A percentile compares a stretch with the other conserved stretches of the same genome.
phyloP scores from a whole-genome alignment of 2,888 invertebrate species.

The Agonopterix heracliana region DNA sequence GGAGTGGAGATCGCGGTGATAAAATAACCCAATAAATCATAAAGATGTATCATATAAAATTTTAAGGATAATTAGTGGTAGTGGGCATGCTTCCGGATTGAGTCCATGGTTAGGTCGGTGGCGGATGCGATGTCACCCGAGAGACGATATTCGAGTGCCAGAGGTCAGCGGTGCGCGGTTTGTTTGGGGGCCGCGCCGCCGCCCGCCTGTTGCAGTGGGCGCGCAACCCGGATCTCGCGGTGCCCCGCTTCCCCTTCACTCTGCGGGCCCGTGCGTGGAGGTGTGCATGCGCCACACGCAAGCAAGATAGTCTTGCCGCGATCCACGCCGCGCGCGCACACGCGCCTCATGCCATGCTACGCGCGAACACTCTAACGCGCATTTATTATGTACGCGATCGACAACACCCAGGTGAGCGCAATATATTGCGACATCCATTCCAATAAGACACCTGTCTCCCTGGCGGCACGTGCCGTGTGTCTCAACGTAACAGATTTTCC shows the following conservation, averaged over 20 bases:
- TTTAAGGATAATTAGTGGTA: too few species aligned
- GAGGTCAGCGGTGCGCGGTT: constrained; percentile 50
- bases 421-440: constrained; percentile 31
- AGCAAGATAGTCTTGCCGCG: constrained; percentile 55
- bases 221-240: constrained; percentile 70
- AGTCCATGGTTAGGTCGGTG: constrained; percentile 4
- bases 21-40: too few species aligned
- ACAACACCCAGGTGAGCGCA: constrained; percentile 68
- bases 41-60: too few species aligned
- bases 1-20: too few species aligned
- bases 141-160: constrained; percentile 41
- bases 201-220: constrained; percentile 65
- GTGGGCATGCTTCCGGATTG: constrained; percentile 4
- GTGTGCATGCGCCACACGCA: constrained; percentile 29
- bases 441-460: constrained; percentile 25
- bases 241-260: constrained; percentile 75
- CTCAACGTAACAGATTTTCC: constrained; percentile 26
- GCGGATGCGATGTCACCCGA: constrained; percentile 31
- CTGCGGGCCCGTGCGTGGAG: constrained; percentile 49
- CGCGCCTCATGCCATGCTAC: constrained; percentile 51
- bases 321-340: constrained; percentile 53
- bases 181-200: constrained; percentile 66
- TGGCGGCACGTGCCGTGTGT: constrained; percentile 11
- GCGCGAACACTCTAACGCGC: constrained; percentile 48
- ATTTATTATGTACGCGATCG: constrained; percentile 69